A percentile compares a stretch with the other conserved stretches of the same genome.
phyloP scores from a whole-genome alignment of 2,888 invertebrate species.

The Tipula vernalis region DNA sequence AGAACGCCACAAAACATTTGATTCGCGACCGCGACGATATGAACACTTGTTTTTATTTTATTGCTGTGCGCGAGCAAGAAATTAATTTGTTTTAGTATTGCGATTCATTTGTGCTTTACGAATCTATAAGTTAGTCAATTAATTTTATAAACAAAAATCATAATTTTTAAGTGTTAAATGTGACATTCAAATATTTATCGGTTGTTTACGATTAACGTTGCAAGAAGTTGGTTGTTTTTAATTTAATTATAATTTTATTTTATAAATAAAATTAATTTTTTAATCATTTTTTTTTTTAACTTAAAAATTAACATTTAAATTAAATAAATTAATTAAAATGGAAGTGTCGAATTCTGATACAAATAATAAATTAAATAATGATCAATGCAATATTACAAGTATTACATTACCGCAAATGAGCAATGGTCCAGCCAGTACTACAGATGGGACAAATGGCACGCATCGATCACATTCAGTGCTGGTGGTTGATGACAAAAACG shows the following conservation, averaged over 20 bases:
- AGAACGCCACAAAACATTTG: neutral
- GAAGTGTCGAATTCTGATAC: neutral
- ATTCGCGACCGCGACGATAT: neutral
- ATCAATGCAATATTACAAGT: neutral
- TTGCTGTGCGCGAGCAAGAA: neutral
- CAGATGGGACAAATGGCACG: neutral
- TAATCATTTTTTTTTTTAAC: neutral
- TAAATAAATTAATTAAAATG: neutral
- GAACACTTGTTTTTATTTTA: neutral
- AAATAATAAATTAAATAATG: neutral
- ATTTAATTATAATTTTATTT: neutral
- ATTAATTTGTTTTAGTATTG: neutral
- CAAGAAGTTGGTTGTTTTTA: neutral
- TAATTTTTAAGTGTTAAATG: neutral
- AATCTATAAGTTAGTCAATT: neutral
- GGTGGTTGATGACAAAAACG: neutral
- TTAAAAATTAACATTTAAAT: neutral
- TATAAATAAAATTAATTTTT: neutral
- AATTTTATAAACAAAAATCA: neutral
- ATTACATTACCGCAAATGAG: neutral
- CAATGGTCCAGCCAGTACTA: neutral
- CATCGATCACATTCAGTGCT: neutral
- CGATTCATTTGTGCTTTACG: neutral
- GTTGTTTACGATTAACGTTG: neutral
- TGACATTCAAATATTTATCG: neutral